Conservation (phyloP, 2,888 invertebrate genomes). For the Rapana venosa region DNA sequence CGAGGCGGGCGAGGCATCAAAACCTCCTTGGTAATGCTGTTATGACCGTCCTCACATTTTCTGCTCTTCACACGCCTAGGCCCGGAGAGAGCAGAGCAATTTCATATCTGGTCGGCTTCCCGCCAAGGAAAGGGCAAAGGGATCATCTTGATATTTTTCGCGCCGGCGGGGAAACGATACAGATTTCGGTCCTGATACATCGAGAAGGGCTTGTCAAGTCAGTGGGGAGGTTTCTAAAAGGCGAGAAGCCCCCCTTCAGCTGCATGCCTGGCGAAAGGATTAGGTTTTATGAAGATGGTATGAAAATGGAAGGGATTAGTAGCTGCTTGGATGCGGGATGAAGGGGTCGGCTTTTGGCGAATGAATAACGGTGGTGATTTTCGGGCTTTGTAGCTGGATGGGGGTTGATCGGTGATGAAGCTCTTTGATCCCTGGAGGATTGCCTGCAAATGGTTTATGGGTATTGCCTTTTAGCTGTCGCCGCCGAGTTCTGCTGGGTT, state of each 20-base stretch:
- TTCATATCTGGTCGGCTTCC: conserved; percentile 42
- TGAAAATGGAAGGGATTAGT: conserved; percentile 35
- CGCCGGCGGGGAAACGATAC: background rate
- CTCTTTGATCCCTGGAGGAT: conserved; percentile 4
- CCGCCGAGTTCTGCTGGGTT: background rate
- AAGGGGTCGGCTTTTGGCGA: background rate
- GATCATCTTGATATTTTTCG: conserved; percentile 33
- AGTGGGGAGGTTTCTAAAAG: background rate
- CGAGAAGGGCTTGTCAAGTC: background rate
- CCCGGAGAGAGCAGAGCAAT: conserved; percentile 17
- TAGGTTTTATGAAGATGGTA: conserved; percentile 34
- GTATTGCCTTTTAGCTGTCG: background rate
- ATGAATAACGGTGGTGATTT: conserved; percentile 21
- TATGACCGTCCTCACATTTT: conserved; percentile 41
- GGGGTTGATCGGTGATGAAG: conserved; percentile 18
- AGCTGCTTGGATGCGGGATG: background rate
- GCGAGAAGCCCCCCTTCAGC: background rate
- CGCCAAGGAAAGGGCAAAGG: background rate
- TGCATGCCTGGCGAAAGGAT: background rate
- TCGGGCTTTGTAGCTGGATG: conserved; percentile 28
- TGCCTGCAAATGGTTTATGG: conserved; percentile 11
- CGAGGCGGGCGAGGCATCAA: conserved; percentile 29
- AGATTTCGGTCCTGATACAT: background rate
- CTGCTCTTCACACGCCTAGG: conserved; percentile 24
- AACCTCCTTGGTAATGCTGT: conserved; percentile 44